Conservation (phyloP, 2,797 vertebrate genomes). For the Eidolon dupreanum region DNA sequence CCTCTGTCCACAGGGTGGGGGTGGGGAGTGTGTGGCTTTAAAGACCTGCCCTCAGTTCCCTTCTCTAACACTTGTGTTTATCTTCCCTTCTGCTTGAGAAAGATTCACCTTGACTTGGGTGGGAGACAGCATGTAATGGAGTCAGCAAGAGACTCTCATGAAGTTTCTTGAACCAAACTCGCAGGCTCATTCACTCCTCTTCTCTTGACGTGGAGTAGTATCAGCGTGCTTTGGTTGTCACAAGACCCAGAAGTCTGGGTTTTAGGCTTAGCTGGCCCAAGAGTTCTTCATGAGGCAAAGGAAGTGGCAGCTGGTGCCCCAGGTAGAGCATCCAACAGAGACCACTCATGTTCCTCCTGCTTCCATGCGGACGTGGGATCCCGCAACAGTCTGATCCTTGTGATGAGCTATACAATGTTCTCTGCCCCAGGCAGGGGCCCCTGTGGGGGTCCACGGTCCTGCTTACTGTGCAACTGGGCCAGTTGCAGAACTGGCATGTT, state of each 20-base stretch:
- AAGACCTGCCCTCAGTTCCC: slow-evolving; percentile 63
- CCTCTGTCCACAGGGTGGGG: background rate
- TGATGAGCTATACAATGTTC: slow-evolving; percentile 92
- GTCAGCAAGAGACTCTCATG: slow-evolving; percentile 73
- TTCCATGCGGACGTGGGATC: slow-evolving; percentile 37
- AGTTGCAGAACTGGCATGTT: slow-evolving; percentile 98
- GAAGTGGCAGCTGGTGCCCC: slow-evolving; percentile 62
- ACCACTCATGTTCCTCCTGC: slow-evolving; percentile 69
- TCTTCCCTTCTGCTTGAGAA: slow-evolving; percentile 56
- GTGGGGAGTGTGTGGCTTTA: background rate
- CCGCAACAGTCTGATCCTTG: slow-evolving; percentile 29
- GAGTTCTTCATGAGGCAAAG: slow-evolving; percentile 78
- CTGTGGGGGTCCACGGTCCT: slow-evolving; percentile 87
- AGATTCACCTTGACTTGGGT: slow-evolving; percentile 45
- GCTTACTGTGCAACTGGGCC: slow-evolving; percentile 93
- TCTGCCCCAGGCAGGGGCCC: slow-evolving; percentile 94
- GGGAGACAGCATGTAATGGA: background rate
- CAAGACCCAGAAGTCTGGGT: slow-evolving; percentile 80
- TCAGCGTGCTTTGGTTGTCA: slow-evolving; percentile 92
- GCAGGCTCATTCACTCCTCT: slow-evolving; percentile 79
- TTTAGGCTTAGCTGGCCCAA: slow-evolving; percentile 48
- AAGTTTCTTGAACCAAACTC: slow-evolving; percentile 86
- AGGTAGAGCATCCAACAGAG: slow-evolving; percentile 65
- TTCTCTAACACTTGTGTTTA: slow-evolving; percentile 84
- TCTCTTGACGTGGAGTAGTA: slow-evolving; percentile 77